A percentile compares a stretch with the other conserved stretches of the same genome.
Conservation (phyloP, 2,797 vertebrate species). For the Squalus acanthias region DNA sequence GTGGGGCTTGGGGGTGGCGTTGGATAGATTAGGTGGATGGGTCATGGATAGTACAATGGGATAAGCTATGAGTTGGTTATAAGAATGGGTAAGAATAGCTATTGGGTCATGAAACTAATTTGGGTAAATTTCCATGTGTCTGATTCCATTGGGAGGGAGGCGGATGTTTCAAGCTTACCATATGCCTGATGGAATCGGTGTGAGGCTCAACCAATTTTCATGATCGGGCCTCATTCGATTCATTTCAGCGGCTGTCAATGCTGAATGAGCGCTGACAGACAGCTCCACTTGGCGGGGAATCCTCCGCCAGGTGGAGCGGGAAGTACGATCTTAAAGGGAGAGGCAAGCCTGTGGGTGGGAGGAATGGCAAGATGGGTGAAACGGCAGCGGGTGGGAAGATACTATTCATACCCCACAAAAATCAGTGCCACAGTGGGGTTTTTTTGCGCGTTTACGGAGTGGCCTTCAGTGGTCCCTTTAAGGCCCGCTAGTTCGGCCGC, state of each 20-base stretch:
- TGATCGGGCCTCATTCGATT: not conserved
- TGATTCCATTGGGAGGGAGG: not conserved
- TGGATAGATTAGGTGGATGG: too few relatives aligned
- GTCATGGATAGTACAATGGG: too few relatives aligned
- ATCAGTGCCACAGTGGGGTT: not conserved
- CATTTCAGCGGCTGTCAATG: not conserved
- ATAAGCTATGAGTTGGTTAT: too few relatives aligned
- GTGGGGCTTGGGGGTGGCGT: too few relatives aligned
- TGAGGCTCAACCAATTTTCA: not conserved
- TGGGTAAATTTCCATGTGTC: not conserved
- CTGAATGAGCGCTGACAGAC: not conserved
- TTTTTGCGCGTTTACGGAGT: not conserved
- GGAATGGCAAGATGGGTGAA: not conserved
- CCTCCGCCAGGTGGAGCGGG: not conserved
- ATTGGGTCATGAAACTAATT: too few relatives aligned
- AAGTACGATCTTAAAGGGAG: not conserved
- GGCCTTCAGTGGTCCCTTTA: not conserved
- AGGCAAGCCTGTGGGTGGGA: not conserved
- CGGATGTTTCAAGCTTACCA: not conserved
- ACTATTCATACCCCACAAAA: not conserved
- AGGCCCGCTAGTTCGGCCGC: not conserved
- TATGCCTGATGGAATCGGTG: not conserved
- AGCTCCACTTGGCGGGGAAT: not conserved
- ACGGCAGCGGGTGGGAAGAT: not conserved
- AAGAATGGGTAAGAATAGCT: too few relatives aligned